These are phyloP conservation scores for Coturnix japonica DNA, from an alignment of 2,113 vertebrate species.

Conservation along the genomic window DNA sequence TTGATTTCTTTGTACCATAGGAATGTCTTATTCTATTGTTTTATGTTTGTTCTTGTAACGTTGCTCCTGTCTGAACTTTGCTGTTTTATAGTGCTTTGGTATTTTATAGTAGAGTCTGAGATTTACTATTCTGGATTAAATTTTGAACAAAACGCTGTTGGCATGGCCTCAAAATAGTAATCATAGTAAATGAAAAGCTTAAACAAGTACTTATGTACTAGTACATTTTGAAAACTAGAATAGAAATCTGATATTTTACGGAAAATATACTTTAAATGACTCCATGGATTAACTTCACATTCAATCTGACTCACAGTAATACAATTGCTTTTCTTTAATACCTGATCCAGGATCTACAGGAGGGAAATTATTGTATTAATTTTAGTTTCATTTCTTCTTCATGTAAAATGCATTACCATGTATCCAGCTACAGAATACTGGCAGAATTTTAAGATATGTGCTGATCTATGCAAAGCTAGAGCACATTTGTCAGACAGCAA, in stretches of 20 bases:
- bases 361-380: background rate
- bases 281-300: background rate
- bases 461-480: background rate
- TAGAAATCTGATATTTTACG: background rate
- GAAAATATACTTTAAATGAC: constrained; percentile 17
- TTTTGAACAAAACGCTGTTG: background rate
- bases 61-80: background rate
- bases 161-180: background rate
- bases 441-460: background rate
- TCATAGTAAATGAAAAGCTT: constrained; percentile 3
- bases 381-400: background rate
- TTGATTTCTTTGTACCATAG: background rate
- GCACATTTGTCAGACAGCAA: background rate
- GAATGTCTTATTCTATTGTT: background rate
- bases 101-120: background rate
- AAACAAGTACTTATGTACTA: background rate
- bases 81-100: background rate
- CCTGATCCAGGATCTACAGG: background rate
- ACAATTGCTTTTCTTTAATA: background rate
- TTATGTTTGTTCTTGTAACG: background rate
- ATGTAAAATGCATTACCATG: background rate
- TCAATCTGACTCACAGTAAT: background rate
- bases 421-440: background rate
- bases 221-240: constrained; percentile 9
- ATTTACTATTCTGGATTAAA: constrained; percentile 29